Evolutionary conservation across 2,888 invertebrate genomes (phyloP).

Genomic region (Cryptocheilus praepositus): DNA sequence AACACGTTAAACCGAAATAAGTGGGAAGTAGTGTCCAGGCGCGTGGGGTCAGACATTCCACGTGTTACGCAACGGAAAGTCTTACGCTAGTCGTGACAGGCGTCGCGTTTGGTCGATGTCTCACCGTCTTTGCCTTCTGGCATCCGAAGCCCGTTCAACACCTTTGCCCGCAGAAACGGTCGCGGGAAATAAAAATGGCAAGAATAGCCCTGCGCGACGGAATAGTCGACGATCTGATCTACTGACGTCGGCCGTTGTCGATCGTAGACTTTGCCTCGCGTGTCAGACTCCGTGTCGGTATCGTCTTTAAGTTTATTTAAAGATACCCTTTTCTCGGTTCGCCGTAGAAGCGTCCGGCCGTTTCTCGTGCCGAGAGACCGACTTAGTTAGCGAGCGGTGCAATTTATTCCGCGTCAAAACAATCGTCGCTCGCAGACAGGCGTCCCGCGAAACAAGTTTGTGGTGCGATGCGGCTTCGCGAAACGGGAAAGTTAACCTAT

Average conservation of each 20-base stretch:
- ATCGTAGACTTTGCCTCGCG: conserved; percentile 7
- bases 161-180: conserved; percentile 22
- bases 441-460: too few relatives aligned
- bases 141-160: not conserved
- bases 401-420: too few relatives aligned
- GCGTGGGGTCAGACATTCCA: conserved; percentile 41
- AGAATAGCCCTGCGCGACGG: not conserved
- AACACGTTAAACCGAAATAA: conserved; percentile 3
- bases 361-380: too few relatives aligned
- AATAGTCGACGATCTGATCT: conserved; percentile 5
- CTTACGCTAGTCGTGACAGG: conserved; percentile 1
- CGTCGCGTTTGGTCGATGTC: conserved; percentile 4
- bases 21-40: conserved; percentile 31
- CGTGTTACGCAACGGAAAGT: conserved; percentile 34
- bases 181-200: not conserved
- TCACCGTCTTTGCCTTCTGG: not conserved
- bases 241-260: not conserved
- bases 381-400: too few relatives aligned
- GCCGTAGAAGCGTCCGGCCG: not conserved
- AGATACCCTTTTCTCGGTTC: conserved; percentile 11
- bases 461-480: too few relatives aligned
- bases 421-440: too few relatives aligned
- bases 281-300: not conserved
- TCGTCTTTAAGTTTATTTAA: conserved; percentile 24
- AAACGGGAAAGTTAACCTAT: too few relatives aligned